Evolutionary conservation across 2,888 invertebrate genomes (phyloP), one percentile per base, ranked within the genome.

Genomic region (Mythimna ferrago): DNA sequence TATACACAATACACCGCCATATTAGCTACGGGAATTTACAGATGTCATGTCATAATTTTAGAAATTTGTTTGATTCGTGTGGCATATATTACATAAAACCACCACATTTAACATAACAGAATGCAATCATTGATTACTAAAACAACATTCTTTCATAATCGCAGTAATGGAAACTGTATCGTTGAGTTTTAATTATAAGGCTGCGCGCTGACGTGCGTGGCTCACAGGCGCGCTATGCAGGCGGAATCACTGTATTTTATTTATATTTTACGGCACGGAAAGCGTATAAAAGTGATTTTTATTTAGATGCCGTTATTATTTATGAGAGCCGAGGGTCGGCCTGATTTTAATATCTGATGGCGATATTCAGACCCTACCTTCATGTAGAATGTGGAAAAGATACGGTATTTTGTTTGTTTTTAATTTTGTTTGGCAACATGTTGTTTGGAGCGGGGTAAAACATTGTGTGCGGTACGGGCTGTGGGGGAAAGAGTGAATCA

Each of bases 271-370:
- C 84, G 87, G 76, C 81, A 79, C 76, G 81, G 78, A 82, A 82
- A 81, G 73, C 80, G 81, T 85, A 87, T 87, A 85, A 89, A 85
- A 85, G 85, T 84, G 84, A 86, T 88, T 88, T 89, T 89, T 90
- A 88, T 89, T 89, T 89, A 90, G 86, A 86, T 82, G 82, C 85
- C 82, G 81, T 86, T 88, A 88, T 89, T 87, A 88, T 89, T 89
- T 89, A 89, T 81, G 89, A 87, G 81, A 81, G 80, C 72, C 83
- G 78, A 78, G 77, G 80, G 79, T 73, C 81, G 80, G 77, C 82
- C 86, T 86, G 81, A 83, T 89, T 86, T 87, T 87, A 89, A 87
- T 87, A 87, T 88, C 83, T 78, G 87, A 82, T 87, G 81, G 80
- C 75, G 76, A 84, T 86, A 80, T 84, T 84, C 84, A 84, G 82